Conservation (phyloP, 2,797 vertebrate genomes). For the Serranus cabrilla region DNA sequence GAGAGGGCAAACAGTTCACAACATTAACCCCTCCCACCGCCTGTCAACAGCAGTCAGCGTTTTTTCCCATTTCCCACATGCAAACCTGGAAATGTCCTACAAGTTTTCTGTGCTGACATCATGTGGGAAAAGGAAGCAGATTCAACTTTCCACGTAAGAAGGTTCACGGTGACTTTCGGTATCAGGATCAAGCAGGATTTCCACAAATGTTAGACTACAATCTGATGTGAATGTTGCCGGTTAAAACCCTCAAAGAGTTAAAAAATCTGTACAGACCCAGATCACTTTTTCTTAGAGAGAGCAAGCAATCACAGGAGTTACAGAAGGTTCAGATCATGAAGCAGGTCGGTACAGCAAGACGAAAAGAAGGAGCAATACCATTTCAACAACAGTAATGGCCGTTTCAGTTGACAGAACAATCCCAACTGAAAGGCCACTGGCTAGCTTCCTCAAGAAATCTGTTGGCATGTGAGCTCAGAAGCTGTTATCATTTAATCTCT, state of each 20-base stretch:
- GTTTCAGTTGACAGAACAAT: background rate
- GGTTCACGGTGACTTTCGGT: background rate
- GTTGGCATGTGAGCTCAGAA: background rate
- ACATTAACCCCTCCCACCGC: conserved; percentile 78
- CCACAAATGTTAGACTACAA: background rate
- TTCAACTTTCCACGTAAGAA: background rate
- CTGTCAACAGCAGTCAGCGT: conserved; percentile 85
- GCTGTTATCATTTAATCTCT: background rate
- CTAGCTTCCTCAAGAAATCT: background rate
- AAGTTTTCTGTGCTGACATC: conserved; percentile 55
- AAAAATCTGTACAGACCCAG: background rate
- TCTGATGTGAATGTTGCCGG: background rate
- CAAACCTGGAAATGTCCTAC: conserved; percentile 50
- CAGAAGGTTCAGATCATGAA: background rate
- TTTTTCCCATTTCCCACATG: conserved; percentile 50
- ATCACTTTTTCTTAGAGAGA: background rate
- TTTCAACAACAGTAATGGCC: background rate
- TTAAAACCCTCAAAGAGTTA: background rate
- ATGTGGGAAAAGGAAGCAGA: conserved; percentile 50
- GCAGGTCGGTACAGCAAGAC: background rate
- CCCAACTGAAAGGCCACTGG: background rate
- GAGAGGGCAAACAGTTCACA: conserved; percentile 71
- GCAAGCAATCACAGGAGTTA: background rate
- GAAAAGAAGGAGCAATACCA: background rate
- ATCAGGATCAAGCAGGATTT: conserved; percentile 10